Evolutionary conservation across 2,113 vertebrate species (phyloP), one percentile per base, ranked within the genome.

Genomic region (Pseudorhombus dupliciocellatus): DNA sequence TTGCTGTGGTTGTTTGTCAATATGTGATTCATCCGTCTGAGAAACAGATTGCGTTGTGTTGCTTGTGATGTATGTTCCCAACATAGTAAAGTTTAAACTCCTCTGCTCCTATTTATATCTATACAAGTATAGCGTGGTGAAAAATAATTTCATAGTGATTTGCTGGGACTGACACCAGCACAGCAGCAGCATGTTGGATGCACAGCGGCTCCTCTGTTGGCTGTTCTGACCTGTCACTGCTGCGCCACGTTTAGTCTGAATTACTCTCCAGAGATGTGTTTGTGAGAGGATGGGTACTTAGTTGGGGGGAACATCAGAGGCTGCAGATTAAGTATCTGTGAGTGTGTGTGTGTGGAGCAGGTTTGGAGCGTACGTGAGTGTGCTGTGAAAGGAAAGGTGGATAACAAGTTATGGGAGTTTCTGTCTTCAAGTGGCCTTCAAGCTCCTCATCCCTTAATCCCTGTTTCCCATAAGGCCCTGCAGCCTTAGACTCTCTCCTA

Each of bases 401-500:
- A 66, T 59, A 75, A 70, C 42, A 71, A 73, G 52, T 66, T 55
- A 20, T n/a, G 44, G 57, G 69, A 78, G 48, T 55, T 6, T 50
- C 79, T 61, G 55, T 58, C 70, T 77, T 70, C 56, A 8, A 76
- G 71, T 73, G 73, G 26, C 26, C 63, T 55, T 50, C 37, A 31
- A 76, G 21, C 58, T 57, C 59, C 5, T 20, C 28, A 15, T 51
- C 28, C 37, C 11, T 60, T 60, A 51, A 70, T n/a, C 53, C 20
- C 50, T 1, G 44, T 51, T 70, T 67, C 66, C 59, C 10, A 12
- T 37, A 18, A 28, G 44, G 69, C 52, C 26, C 26, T 22, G 24
- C 42, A 46, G 58, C 73, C 56, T 67, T 1, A 57, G 46, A 65
- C 15, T 66, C 46, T 48, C 46, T 48, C 5, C 18, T n/a, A n/a